phyloP scores from a whole-genome alignment of 2,888 invertebrate species.

The Agriopis aurantiaria region DNA sequence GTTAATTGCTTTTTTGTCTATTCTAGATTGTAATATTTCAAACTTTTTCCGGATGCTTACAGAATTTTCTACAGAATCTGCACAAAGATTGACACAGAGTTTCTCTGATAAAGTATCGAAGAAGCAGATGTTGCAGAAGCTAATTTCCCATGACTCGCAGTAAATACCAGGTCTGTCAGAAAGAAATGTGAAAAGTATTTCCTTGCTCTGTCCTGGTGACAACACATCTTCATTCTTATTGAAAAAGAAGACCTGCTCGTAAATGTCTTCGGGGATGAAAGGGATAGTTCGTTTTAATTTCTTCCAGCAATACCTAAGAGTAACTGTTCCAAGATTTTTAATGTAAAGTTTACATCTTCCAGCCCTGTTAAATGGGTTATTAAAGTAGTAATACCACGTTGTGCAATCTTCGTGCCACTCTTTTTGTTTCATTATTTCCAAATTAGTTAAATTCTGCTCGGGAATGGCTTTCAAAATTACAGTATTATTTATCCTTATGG shows the following conservation, averaged over 20 bases:
- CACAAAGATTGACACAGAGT: slow-evolving; percentile 67
- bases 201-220: slow-evolving; percentile 78
- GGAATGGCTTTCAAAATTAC: slow-evolving; percentile 64
- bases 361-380: slow-evolving; percentile 63
- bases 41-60: slow-evolving; percentile 53
- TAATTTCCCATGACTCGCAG: slow-evolving; percentile 81
- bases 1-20: slow-evolving; percentile 58
- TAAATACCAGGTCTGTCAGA: slow-evolving; percentile 70
- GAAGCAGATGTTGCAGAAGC: slow-evolving; percentile 74
- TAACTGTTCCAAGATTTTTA: slow-evolving; percentile 82
- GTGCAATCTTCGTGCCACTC: slow-evolving; percentile 63
- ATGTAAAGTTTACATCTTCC: slow-evolving; percentile 72
- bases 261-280: slow-evolving; percentile 64
- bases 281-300: slow-evolving; percentile 65
- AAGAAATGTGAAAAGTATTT: slow-evolving; percentile 80
- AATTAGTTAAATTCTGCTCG: slow-evolving; percentile 52
- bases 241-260: slow-evolving; percentile 83
- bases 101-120: slow-evolving; percentile 64
- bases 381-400: slow-evolving; percentile 78
- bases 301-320: slow-evolving; percentile 82
- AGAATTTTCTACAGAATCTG: slow-evolving; percentile 67
- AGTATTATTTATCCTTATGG: slow-evolving; percentile 73
- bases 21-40: slow-evolving; percentile 58
- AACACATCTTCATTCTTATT: slow-evolving; percentile 85
- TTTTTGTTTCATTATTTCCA: slow-evolving; percentile 57